Evolutionary conservation across 2,113 vertebrate species (phyloP), one percentile per base, ranked within the genome.

Genomic region (Mobula birostris): DNA sequence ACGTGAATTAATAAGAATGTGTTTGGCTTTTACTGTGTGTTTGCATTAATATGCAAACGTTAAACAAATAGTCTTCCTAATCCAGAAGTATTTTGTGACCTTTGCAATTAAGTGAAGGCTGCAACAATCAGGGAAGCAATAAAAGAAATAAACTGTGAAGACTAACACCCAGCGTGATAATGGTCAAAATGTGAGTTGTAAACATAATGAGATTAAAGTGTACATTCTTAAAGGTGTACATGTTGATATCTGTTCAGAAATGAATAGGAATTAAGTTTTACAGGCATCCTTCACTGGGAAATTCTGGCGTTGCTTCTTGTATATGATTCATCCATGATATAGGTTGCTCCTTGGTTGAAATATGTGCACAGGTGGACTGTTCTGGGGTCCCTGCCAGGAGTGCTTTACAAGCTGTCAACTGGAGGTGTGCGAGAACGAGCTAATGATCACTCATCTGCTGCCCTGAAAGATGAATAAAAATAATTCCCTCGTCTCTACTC

Each of bases 371-470:
- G 85, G 61, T 32, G 85, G 61, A n/a, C 12, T 32, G 85, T 32
- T 66, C 58, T 66, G 29, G 56, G 61, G 85, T 88, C 61, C 29
- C 85, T 88, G 85, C 85, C 85, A 88, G 29, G 5, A 88, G 12
- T 66, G 32, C 12, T 32, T 27, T 66, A 90, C 61, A 90, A 66
- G 58, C 85, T 32, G 85, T 29, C 85, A 90, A 68, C 58, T 90
- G 85, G 85, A 90, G 85, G 61, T 90, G 85, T 90, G 85, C 66
- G 85, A n/a, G 58, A 90, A n/a, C n/a, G 61, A 66, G 58, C 61
- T 90, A 90, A 90, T 63, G 63, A 90, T 32, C 61, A 90, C 61
- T 66, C 85, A 66, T 90, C 85, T 90, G 61, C 61, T 90, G 85
- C 61, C 85, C 61, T 66, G 85, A 32, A 32, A 32, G 85, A 66